Evolutionary conservation across 1,140 invertebrate species (phyloP).

Genomic region (Aphidius ervi): DNA sequence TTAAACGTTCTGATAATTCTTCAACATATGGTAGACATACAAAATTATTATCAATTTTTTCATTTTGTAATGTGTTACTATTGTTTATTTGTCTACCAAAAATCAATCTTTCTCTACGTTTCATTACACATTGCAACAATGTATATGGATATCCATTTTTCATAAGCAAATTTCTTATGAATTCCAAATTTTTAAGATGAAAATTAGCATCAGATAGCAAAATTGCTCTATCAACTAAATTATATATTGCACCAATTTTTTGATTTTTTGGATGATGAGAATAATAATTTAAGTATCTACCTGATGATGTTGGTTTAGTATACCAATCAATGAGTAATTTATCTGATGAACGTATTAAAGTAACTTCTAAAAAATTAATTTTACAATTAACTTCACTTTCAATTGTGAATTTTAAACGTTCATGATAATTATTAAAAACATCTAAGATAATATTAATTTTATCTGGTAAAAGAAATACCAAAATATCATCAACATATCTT

Average conservation of each 20-base stretch:
- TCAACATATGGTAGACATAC: constrained; percentile 16
- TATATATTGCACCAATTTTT: constrained; percentile 9
- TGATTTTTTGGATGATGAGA: constrained; percentile 15
- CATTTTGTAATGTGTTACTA: background rate
- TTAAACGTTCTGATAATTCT: constrained; percentile 6
- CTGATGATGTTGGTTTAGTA: constrained; percentile 17
- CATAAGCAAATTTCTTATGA: background rate
- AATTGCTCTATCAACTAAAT: constrained; percentile 17
- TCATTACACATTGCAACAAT: background rate
- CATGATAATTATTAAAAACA: constrained; percentile 16
- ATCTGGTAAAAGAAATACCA: constrained; percentile 11
- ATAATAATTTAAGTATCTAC: constrained; percentile 18
- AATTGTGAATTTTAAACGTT: constrained; percentile 15
- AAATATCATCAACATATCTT: constrained; percentile 19
- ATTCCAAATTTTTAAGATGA: constrained; percentile 12
- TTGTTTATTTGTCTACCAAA: background rate
- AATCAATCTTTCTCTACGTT: background rate
- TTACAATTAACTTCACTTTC: constrained; percentile 5
- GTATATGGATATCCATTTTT: constrained; percentile 17
- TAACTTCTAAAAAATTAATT: constrained; percentile 22
- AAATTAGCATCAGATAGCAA: constrained; percentile 9
- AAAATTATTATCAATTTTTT: background rate
- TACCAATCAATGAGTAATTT: constrained; percentile 18
- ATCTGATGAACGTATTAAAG: constrained; percentile 3
- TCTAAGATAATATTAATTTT: constrained; percentile 3